Evolutionary conservation across 2,888 invertebrate genomes (phyloP).

Genomic region (Nesidiocoris tenuis): DNA sequence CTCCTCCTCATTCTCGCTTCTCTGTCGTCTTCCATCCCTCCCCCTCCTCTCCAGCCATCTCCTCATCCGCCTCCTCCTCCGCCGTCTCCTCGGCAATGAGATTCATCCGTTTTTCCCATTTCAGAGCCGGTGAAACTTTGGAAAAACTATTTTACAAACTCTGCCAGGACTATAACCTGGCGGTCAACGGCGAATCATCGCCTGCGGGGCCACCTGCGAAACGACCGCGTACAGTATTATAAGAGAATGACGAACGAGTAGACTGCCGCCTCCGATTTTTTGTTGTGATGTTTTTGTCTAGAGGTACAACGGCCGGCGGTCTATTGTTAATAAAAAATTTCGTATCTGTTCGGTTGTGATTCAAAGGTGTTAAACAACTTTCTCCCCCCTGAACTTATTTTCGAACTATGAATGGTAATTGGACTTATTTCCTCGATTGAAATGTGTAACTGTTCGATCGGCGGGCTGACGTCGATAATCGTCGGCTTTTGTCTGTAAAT

Average conservation of each 20-base stretch:
- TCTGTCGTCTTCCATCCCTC: too few relatives aligned
- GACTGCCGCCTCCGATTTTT: neutral
- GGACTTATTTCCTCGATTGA: too few relatives aligned
- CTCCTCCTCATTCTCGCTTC: too few relatives aligned
- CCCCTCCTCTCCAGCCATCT: too few relatives aligned
- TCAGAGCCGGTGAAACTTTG: constrained; percentile 72
- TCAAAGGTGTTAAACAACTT: neutral
- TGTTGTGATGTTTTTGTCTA: neutral
- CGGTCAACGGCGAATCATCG: constrained; percentile 12
- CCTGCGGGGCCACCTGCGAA: constrained; percentile 37
- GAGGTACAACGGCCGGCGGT: neutral
- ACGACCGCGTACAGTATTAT: constrained; percentile 43
- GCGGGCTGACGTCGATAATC: too few relatives aligned
- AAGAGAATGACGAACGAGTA: neutral
- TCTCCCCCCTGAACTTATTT: too few relatives aligned
- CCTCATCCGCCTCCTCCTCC: too few relatives aligned
- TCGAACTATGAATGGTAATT: too few relatives aligned
- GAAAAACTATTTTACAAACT: constrained; percentile 70
- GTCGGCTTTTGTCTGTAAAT: too few relatives aligned
- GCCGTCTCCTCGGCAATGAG: too few relatives aligned
- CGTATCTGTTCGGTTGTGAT: neutral
- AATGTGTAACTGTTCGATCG: too few relatives aligned
- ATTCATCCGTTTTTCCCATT: too few relatives aligned
- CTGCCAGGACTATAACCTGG: constrained; percentile 60
- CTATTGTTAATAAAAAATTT: neutral